phyloP scores from a whole-genome alignment of 2,888 invertebrate genomes.

The Noctuana brunneofusca region DNA sequence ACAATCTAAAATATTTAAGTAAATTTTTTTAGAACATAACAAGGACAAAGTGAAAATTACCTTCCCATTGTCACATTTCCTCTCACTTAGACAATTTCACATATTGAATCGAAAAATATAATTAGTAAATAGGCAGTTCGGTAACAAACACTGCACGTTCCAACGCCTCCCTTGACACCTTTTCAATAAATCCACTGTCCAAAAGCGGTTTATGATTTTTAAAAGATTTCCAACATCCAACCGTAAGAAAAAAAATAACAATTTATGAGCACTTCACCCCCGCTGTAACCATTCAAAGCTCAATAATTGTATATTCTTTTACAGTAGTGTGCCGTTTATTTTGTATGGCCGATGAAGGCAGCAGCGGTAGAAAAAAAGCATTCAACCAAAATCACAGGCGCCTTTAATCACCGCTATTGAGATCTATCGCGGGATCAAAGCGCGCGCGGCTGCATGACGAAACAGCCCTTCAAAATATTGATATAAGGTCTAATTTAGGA shows the following conservation, averaged over 20 bases:
- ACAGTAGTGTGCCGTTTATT: constrained; percentile 81
- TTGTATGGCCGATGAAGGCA: constrained; percentile 76
- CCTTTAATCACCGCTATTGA: constrained; percentile 83
- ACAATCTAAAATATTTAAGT: no score
- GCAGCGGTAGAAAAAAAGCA: constrained; percentile 68
- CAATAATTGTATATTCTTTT: constrained; percentile 83
- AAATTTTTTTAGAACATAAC: background rate
- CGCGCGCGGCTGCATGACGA: constrained; percentile 63
- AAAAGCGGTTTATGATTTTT: constrained; percentile 73
- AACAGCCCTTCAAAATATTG: constrained; percentile 70
- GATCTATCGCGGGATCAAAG: constrained; percentile 82
- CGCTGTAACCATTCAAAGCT: constrained; percentile 81
- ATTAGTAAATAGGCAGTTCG: constrained; percentile 66
- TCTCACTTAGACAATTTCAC: constrained; percentile 27
- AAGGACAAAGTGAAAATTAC: background rate
- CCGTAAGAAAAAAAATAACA: constrained; percentile 67
- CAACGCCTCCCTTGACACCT: constrained; percentile 63
- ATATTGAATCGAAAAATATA: constrained; percentile 58
- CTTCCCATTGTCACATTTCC: constrained; percentile 27
- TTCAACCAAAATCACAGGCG: constrained; percentile 82
- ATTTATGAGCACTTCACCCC: constrained; percentile 82
- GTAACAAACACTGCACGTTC: constrained; percentile 52
- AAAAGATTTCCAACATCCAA: constrained; percentile 71
- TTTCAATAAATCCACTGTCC: constrained; percentile 66
- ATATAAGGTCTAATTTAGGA: constrained; percentile 66